Evolutionary conservation across 2,888 invertebrate species (phyloP).

Genomic region (Chalcis sispes): DNA sequence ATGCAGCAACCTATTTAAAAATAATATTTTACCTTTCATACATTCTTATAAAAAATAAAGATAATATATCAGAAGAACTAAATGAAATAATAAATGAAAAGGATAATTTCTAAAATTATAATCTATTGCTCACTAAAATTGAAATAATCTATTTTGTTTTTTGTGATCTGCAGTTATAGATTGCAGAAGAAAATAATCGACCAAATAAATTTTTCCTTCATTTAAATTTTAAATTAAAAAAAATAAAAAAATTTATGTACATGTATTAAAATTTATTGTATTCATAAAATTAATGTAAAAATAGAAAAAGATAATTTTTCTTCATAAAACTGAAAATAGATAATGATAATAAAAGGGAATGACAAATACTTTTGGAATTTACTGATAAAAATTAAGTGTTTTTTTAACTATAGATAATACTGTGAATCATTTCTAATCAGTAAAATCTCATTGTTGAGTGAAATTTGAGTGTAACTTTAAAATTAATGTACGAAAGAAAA

Average conservation of each 20-base stretch:
- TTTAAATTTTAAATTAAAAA: neutral
- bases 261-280: neutral
- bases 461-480: neutral
- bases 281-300: conserved; percentile 14
- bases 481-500: neutral
- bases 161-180: no score
- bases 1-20: conserved; percentile 81
- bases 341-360: neutral
- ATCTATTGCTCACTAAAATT: no score
- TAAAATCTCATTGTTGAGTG: neutral
- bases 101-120: neutral
- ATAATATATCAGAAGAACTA: neutral
- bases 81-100: neutral
- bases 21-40: neutral
- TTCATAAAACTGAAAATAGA: conserved; percentile 4
- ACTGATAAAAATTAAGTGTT: conserved; percentile 29
- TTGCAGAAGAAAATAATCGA: no score
- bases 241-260: neutral
- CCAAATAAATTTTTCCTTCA: no score
- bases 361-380: conserved; percentile 5
- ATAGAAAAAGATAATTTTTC: neutral
- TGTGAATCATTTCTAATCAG: conserved; percentile 42
- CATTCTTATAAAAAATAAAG: neutral
- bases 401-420: conserved; percentile 37
- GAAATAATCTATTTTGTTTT: no score